Base-by-base conservation (phyloP, 2,888 invertebrate genomes). In the Psylliodes chrysocephalus region DNA sequence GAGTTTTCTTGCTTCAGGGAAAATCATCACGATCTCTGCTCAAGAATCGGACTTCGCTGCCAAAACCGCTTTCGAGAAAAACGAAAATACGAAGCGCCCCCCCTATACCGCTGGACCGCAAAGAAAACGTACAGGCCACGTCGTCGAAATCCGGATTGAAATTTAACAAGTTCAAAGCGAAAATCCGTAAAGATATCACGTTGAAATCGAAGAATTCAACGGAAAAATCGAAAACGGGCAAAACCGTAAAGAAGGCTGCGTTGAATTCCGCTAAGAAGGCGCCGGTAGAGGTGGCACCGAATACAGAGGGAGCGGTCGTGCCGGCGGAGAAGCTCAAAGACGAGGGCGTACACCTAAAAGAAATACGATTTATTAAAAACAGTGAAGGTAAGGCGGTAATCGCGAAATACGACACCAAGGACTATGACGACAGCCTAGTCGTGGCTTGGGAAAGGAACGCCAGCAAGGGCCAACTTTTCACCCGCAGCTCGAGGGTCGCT, bases 311-410 rank as follows among this genome's bases (percentile, higher is more conserved):
- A 46, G 28, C 38, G 30, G 40, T 42, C 60, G 38, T 63, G 60
- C 19, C 49, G 28, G 42, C 40, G 18, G 64, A 69, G 25, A 68
- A 63, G 14, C 25, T 40, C 5, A 49, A 57, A 19, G 67, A 61
- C 4, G 71, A 71, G n/a, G 70, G 70, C 4, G 65, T 80, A n/a
- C 77, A 81, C 60, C 64, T 82, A 42, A 70, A 76, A 18, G 82
- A 82, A 61, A 81, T 82, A 38, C 79, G 81, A 62, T 80, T 80
- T 61, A 74, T 82, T 42, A 82, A 81, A 69, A 76, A 74, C 60
- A 72, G 68, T 44, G 78, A 78, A 47, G 79, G 79, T n/a, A 82
- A 81, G 68, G 77, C 77, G 25, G 73, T 81, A 56, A 78, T 81
- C 30, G 81, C 82, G 0, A 82, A 81, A 60, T 81, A 80, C 44